A percentile compares a stretch with the other conserved stretches of the same genome.
Conservation (phyloP, 2,113 vertebrate species). For the Rattus norvegicus region DNA sequence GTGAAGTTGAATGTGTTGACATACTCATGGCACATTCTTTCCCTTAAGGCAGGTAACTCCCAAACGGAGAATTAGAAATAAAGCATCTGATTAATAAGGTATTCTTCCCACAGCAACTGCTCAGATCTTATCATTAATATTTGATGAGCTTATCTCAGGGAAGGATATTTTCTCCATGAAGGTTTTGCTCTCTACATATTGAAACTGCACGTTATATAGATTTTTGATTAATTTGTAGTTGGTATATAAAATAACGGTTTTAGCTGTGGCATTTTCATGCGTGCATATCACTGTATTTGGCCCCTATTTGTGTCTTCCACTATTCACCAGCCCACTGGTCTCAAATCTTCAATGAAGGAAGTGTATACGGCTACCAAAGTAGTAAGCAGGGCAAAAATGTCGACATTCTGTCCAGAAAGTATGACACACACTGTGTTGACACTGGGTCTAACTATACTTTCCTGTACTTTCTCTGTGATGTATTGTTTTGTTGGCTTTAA, state of each 20-base stretch:
- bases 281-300: neutral
- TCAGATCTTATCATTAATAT: conserved; percentile 27
- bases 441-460: conserved; percentile 37
- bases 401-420: neutral
- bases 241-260: neutral
- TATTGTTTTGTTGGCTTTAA: neutral
- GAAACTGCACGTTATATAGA: neutral
- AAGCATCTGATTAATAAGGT: neutral
- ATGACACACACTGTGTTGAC: conserved; percentile 25
- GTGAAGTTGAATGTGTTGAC: neutral
- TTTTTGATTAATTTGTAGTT: neutral
- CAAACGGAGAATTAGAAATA: neutral
- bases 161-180: conserved; percentile 12
- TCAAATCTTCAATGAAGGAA: neutral
- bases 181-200: neutral
- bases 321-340: neutral
- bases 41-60: neutral
- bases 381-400: neutral
- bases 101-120: neutral
- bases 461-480: neutral
- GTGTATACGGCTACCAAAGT: neutral
- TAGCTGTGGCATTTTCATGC: neutral
- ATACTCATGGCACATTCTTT: neutral
- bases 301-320: neutral
- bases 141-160: neutral